Evolutionary conservation across 2,797 vertebrate genomes (phyloP).

Genomic region (Scyliorhinus canicula): DNA sequence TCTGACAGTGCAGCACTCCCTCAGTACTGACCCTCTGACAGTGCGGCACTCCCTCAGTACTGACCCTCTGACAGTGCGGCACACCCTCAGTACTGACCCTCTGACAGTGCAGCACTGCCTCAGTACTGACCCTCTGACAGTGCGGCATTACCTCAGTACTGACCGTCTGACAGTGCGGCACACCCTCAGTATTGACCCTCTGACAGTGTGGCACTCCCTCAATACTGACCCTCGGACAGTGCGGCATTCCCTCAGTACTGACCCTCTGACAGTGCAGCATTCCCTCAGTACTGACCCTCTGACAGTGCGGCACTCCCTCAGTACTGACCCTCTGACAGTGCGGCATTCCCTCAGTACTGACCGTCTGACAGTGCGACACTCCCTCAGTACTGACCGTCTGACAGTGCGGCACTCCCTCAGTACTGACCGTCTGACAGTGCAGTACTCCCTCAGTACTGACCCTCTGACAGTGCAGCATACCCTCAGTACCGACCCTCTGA

Average conservation of each 20-base stretch:
- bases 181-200: too few species aligned
- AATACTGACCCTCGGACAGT: too few species aligned
- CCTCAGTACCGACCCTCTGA: neutral
- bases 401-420: neutral
- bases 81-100: neutral
- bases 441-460: neutral
- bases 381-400: neutral
- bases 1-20: neutral
- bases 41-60: neutral
- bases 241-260: too few species aligned
- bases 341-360: neutral
- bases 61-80: neutral
- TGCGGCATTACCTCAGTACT: too few species aligned
- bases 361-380: neutral
- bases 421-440: neutral
- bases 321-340: neutral
- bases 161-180: too few species aligned
- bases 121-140: too few species aligned
- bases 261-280: too few species aligned
- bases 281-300: neutral
- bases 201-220: too few species aligned
- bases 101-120: neutral
- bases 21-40: neutral
- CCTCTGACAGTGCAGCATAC: neutral
- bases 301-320: neutral